Percentiles rank a stretch among this genome's conserved stretches.
Conservation (phyloP, 2,797 vertebrate species). For the Fringilla coelebs region DNA sequence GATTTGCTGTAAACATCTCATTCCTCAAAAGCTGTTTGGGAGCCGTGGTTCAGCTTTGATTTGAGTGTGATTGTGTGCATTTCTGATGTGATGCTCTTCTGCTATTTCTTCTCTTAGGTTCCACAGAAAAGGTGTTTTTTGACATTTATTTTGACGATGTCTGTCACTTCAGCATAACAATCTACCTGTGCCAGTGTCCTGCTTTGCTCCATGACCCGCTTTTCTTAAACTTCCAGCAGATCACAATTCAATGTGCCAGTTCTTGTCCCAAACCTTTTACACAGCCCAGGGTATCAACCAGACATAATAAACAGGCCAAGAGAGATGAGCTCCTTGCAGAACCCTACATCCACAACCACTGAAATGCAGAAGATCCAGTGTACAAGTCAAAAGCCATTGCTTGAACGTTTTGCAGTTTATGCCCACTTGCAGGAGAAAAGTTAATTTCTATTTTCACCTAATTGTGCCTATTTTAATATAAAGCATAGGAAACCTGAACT, state of each 20-base stretch:
- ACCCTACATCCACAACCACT: background rate
- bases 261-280: background rate
- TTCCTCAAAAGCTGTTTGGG: background rate
- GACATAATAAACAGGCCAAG: background rate
- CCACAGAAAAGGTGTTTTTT: background rate
- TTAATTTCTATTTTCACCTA: background rate
- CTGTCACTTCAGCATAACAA: background rate
- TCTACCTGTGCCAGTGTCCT: background rate
- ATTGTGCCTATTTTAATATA: background rate
- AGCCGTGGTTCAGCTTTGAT: background rate
- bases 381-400: background rate
- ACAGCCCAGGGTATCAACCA: background rate
- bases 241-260: fast-evolving
- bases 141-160: background rate
- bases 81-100: background rate
- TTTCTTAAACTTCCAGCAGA: background rate
- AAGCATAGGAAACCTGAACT: background rate
- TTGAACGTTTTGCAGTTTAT: background rate
- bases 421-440: background rate
- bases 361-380: background rate
- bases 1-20: background rate
- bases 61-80: background rate
- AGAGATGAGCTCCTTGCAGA: background rate
- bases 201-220: background rate
- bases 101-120: background rate